Percentiles rank a stretch among this genome's conserved stretches.
Conservation (phyloP, 1,140 invertebrate genomes). For the Drosophila quadrilineata region DNA sequence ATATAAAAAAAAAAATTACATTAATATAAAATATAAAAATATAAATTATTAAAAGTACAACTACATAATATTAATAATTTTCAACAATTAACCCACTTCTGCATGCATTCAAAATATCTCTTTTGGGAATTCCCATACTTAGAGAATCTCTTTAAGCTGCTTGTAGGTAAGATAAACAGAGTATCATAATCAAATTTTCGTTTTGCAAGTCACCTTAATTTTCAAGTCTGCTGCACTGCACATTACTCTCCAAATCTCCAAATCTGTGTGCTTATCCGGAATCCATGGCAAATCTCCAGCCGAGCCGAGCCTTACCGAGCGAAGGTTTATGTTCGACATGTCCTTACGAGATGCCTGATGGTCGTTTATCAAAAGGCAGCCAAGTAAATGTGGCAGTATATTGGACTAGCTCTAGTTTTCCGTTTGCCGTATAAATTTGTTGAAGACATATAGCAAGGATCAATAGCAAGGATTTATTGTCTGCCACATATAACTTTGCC, state of each 20-base stretch:
- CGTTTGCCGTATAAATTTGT: conserved; percentile 75
- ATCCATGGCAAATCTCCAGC: conserved; percentile 56
- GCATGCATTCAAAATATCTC: conserved; percentile 20
- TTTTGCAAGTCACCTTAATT: conserved; percentile 52
- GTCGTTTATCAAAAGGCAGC: conserved; percentile 58
- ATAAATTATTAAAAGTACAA: too few relatives aligned
- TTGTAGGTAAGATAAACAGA: conserved; percentile 45
- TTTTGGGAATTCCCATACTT: too few relatives aligned
- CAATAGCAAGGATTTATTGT: conserved; percentile 75
- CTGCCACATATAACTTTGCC: conserved; percentile 67
- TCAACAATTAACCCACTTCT: too few relatives aligned
- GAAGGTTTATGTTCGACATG: conserved; percentile 77
- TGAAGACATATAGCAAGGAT: conserved; percentile 75
- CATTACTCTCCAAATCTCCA: conserved; percentile 12
- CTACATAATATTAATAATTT: too few relatives aligned
- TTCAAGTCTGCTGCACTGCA: conserved; percentile 62
- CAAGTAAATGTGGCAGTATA: conserved; percentile 32
- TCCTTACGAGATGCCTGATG: conserved; percentile 72
- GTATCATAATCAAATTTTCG: conserved; percentile 42
- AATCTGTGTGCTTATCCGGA: conserved; percentile 1
- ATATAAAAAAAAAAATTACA: too few relatives aligned
- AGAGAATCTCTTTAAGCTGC: conserved; percentile 52
- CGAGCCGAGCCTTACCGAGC: too few relatives aligned
- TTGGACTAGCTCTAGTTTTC: conserved; percentile 58
- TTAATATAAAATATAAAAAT: too few relatives aligned